Conservation (phyloP, 1,140 invertebrate genomes). For the Sarcophaga bullata region DNA sequence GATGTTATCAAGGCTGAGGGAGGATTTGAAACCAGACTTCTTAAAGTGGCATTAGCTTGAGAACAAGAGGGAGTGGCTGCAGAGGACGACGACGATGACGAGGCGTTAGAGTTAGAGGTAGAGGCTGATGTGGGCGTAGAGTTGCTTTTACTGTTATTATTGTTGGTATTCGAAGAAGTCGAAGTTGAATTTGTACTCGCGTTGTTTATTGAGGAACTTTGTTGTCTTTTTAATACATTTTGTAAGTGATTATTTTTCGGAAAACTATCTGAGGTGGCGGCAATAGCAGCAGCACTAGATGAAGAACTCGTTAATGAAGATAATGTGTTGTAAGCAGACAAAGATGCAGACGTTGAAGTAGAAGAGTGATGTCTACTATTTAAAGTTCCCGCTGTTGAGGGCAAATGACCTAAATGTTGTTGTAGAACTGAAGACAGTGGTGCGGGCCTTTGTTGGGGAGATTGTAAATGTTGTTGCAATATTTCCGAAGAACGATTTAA, state of each 20-base stretch:
- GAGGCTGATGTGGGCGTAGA: slow-evolving; percentile 40
- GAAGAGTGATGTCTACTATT: slow-evolving; percentile 43
- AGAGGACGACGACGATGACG: slow-evolving; percentile 45
- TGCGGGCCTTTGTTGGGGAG: neutral
- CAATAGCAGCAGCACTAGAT: neutral
- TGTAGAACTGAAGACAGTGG: slow-evolving; percentile 61
- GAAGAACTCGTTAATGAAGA: neutral
- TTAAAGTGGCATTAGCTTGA: neutral
- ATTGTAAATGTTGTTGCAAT: slow-evolving; percentile 35
- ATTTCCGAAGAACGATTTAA: neutral
- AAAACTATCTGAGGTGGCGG: slow-evolving; percentile 36
- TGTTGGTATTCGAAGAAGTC: no score
- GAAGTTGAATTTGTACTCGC: slow-evolving; percentile 26
- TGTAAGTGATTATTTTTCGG: slow-evolving; percentile 52
- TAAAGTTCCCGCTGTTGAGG: slow-evolving; percentile 51
- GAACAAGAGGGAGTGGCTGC: slow-evolving; percentile 2
- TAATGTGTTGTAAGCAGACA: neutral
- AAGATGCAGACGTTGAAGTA: slow-evolving; percentile 29
- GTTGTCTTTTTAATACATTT: slow-evolving; percentile 58
- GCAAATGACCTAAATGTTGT: slow-evolving; percentile 65
- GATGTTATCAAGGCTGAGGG: slow-evolving; percentile 24
- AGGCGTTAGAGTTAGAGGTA: slow-evolving; percentile 11
- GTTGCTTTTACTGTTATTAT: no score
- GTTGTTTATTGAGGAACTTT: slow-evolving; percentile 52
- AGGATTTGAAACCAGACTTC: slow-evolving; percentile 32